Percentiles rank a stretch among this genome's conserved stretches.
phyloP scores from a whole-genome alignment of 2,888 invertebrate genomes.

The Cryptocephalus primarius region DNA sequence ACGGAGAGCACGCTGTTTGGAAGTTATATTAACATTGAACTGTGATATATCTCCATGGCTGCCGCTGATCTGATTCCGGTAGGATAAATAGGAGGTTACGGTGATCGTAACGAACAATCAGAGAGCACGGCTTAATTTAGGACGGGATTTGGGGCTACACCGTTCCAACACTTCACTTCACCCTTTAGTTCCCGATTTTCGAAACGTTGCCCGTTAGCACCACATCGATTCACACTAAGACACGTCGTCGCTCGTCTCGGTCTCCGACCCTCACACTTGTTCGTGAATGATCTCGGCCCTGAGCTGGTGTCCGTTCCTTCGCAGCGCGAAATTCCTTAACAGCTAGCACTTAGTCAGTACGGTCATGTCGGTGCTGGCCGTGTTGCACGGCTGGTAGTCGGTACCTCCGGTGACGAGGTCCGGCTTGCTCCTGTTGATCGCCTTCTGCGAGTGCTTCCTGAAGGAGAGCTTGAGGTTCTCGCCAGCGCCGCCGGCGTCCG shows the following conservation, averaged over 20 bases:
- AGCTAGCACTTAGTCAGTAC: slow-evolving; percentile 38
- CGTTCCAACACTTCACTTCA: too few relatives aligned
- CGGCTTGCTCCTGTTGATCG: slow-evolving; percentile 16
- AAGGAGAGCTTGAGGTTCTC: slow-evolving; percentile 41
- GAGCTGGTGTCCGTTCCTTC: neutral
- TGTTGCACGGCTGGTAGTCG: slow-evolving; percentile 41
- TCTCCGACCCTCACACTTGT: neutral
- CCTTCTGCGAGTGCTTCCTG: slow-evolving; percentile 24
- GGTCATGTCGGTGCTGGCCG: slow-evolving; percentile 37
- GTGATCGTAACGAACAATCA: too few relatives aligned
- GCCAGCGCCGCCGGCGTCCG: slow-evolving; percentile 17
- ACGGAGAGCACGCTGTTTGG: too few relatives aligned
- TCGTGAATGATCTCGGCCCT: neutral
- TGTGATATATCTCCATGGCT: too few relatives aligned
- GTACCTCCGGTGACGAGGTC: slow-evolving; percentile 20
- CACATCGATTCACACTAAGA: too few relatives aligned
- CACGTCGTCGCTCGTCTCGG: neutral
- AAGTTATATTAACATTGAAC: too few relatives aligned
- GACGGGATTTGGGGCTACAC: too few relatives aligned
- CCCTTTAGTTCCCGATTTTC: too few relatives aligned
- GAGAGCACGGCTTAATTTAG: too few relatives aligned
- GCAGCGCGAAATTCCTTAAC: slow-evolving; percentile 19
- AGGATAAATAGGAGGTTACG: too few relatives aligned
- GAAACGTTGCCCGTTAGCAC: too few relatives aligned
- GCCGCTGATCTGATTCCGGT: too few relatives aligned